These are phyloP conservation scores for Semnornis frantzii DNA, from an alignment of 2,113 vertebrate species.

Conservation along the genomic window DNA sequence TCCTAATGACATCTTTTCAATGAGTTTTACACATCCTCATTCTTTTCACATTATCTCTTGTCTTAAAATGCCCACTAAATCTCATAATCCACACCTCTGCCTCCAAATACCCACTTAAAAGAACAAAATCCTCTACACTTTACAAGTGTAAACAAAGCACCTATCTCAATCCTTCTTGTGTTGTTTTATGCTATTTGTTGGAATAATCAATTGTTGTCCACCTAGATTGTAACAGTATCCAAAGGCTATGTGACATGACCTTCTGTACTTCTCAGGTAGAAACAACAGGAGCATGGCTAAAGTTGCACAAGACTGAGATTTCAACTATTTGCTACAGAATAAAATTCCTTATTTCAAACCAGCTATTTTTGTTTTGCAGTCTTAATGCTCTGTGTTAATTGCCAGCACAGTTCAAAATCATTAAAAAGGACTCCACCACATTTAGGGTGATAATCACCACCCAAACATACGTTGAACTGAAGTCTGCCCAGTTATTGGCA, in stretches of 20 bases:
- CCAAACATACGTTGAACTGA: slow-evolving; percentile 92
- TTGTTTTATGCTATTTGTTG: too few species aligned
- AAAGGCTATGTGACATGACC: not conserved
- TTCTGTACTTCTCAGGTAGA: not conserved
- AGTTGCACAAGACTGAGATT: not conserved
- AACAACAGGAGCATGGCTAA: not conserved
- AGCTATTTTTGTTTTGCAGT: not conserved
- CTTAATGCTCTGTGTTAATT: not conserved
- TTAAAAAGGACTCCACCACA: not conserved
- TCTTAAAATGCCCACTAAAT: not conserved
- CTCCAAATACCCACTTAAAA: not conserved
- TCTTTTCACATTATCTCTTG: not conserved
- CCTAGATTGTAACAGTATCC: too few species aligned
- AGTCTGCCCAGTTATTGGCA: slow-evolving; percentile 97
- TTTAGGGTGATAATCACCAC: not conserved
- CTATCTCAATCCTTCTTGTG: not conserved
- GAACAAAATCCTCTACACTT: not conserved
- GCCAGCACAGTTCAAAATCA: not conserved
- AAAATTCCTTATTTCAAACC: not conserved
- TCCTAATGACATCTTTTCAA: not conserved
- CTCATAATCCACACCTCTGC: not conserved
- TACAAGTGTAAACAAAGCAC: not conserved
- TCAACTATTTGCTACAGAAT: not conserved
- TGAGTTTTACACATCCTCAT: not conserved
- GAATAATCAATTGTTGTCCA: too few species aligned